Percentiles rank a stretch among this genome's conserved stretches.
phyloP scores from a whole-genome alignment of 2,888 invertebrate genomes.

The Apotomis capreana region DNA sequence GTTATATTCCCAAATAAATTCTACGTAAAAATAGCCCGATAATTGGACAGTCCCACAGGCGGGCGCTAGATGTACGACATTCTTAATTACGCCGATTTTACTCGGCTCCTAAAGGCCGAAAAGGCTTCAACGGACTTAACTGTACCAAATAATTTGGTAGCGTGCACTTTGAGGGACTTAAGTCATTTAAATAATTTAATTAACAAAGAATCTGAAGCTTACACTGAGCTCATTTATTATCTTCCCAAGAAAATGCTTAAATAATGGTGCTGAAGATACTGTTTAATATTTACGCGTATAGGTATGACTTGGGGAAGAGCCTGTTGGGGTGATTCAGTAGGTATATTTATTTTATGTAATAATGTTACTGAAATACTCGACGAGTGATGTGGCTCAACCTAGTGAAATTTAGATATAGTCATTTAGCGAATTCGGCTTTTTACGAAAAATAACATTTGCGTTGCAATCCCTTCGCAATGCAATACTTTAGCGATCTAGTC shows the following conservation, averaged over 20 bases:
- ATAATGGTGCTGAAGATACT: constrained; percentile 41
- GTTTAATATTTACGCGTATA: constrained; percentile 8
- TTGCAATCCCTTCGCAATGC: too few species aligned
- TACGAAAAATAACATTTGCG: too few species aligned
- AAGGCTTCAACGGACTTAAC: constrained; percentile 63
- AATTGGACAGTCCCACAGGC: constrained; percentile 25
- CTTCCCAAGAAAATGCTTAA: constrained; percentile 45
- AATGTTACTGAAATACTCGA: too few species aligned
- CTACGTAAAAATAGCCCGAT: not conserved
- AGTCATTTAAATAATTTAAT: constrained; percentile 70
- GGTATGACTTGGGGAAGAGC: not conserved
- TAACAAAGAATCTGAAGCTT: constrained; percentile 64
- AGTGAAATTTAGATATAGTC: too few species aligned
- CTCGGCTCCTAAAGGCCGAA: constrained; percentile 56
- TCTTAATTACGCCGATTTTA: constrained; percentile 54
- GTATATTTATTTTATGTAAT: not conserved
- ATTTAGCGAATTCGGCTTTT: too few species aligned
- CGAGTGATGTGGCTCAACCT: too few species aligned
- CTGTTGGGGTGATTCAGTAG: not conserved
- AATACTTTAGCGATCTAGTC: too few species aligned
- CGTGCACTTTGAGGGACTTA: constrained; percentile 65
- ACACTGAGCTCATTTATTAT: constrained; percentile 59
- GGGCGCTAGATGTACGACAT: constrained; percentile 45
- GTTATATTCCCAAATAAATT: too few species aligned
- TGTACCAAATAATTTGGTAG: constrained; percentile 66